Conservation (phyloP, 2,888 invertebrate genomes). For the Dolichomitus sp. region DNA sequence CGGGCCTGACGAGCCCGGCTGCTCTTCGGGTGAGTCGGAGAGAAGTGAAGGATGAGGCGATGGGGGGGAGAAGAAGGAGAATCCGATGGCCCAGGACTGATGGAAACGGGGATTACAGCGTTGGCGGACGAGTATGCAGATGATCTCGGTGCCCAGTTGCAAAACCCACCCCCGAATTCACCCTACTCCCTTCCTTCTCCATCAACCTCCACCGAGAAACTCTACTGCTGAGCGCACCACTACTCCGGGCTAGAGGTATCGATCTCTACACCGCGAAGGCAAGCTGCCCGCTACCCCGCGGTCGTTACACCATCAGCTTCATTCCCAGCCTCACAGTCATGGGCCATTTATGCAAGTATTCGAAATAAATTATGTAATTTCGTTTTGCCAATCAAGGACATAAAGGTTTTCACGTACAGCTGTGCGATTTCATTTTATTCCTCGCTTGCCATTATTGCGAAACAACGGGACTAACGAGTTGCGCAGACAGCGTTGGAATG, state of each 20-base stretch:
- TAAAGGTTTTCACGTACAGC: conserved; percentile 66
- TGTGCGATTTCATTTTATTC: conserved; percentile 64
- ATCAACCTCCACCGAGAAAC: conserved; percentile 52
- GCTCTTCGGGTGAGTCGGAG: conserved; percentile 36
- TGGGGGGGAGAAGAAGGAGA: conserved; percentile 15
- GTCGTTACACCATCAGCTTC: conserved; percentile 67
- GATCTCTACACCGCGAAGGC: conserved; percentile 50
- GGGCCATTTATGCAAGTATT: conserved; percentile 22
- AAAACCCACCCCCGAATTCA: conserved; percentile 28
- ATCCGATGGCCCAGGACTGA: conserved; percentile 35
- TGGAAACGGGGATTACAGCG: conserved; percentile 63
- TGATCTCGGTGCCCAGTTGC: conserved; percentile 62
- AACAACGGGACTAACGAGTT: conserved; percentile 82
- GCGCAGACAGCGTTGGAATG: background rate
- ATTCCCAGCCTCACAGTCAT: conserved; percentile 41
- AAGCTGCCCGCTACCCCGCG: conserved; percentile 56
- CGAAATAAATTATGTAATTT: conserved; percentile 29
- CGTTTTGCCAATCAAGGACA: conserved; percentile 6
- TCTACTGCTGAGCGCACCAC: conserved; percentile 39
- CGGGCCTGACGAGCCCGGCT: conserved; percentile 24
- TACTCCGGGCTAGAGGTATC: conserved; percentile 50
- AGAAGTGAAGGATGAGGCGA: conserved; percentile 38
- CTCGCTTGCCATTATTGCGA: conserved; percentile 78
- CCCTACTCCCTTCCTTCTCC: conserved; percentile 59
- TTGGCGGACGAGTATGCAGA: conserved; percentile 66